These are phyloP conservation scores for Seriola quinqueradiata DNA, from an alignment of 2,113 vertebrate species.

Conservation along the genomic window DNA sequence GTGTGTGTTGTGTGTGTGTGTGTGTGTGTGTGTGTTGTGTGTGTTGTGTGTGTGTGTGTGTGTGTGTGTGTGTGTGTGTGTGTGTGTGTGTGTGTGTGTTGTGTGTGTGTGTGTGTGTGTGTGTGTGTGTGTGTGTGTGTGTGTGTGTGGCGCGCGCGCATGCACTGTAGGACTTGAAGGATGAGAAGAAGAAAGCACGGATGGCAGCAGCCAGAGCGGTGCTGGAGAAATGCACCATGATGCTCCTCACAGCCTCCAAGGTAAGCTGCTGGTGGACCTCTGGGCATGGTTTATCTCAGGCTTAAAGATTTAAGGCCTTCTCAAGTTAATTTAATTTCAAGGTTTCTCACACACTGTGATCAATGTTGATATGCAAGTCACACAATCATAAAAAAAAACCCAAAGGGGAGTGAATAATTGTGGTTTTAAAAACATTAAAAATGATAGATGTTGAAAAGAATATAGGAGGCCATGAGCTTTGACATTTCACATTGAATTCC, in stretches of 20 bases:
- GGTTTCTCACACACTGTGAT: conserved; percentile 1
- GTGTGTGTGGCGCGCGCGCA: conserved; percentile 33
- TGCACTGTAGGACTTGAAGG: conserved; percentile 93
- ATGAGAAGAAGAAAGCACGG: conserved; percentile 97
- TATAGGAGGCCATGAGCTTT: conserved; percentile 23
- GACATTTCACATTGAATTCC: conserved; percentile 59
- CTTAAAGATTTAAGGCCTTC: conserved; percentile 20
- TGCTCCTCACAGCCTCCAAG: conserved; percentile 99
- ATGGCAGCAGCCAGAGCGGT: conserved; percentile 97
- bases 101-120: conserved; percentile 21
- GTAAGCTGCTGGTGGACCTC: conserved; percentile 75
- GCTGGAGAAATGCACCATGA: conserved; percentile 99
- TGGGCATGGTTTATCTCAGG: neutral
- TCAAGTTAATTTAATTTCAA: conserved; percentile 19
- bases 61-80: conserved; percentile 16
- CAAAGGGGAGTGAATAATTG: neutral
- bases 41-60: conserved; percentile 16
- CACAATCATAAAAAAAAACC: neutral
- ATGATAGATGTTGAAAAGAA: conserved; percentile 23
- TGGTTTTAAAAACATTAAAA: conserved; percentile 22
- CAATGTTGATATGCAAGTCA: neutral
- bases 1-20: conserved; percentile 13
- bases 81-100: too few species aligned
- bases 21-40: conserved; percentile 12
- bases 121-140: conserved; percentile 7